Base-by-base conservation (phyloP, 64 coral and sea anemone genomes). In the Montipora capricornis region DNA sequence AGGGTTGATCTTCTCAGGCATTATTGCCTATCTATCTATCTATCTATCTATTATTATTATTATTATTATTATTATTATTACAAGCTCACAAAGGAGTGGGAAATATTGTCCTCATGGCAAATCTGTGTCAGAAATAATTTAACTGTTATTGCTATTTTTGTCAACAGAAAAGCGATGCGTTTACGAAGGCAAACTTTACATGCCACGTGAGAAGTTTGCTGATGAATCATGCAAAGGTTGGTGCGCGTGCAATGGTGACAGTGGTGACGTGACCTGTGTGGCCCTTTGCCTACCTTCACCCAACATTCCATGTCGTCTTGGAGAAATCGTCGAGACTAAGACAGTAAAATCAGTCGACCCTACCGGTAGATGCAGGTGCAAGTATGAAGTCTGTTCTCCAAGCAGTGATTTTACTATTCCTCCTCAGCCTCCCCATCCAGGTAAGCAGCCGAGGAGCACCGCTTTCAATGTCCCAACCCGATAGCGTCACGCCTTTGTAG, bases 341-440 rank as follows among this genome's bases (percentile, higher is more conserved):
- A 20, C 47, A 11, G 64, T 20, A 6, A 59, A 59, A 14, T 20
- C 82, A n/a, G 82, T 16, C 20, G 82, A 86, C 47, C 62, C 62
- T 9, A 73, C 66, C 16, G 66, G 66, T 4, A 86, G 82, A 20
- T 86, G 82, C 10, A 86, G 2, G 8, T 86, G 82, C 82, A 71
- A 86, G 47, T 64, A 47, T 3, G 6, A 86, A 19, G 13, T 48
- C 46, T 86, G 82, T 71, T 1, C 60, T 11, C 58, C 58, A 13
- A 9, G 74, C 13, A 9, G 10, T 76, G 26, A 13, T 4, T 46
- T 76, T 10, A 10, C 11, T 44, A 24, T 3, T 44, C 10, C 26
- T 0, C 81, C 60, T 29, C 17, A 22, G 14, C 60, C 60, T 13
- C 81, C 60, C 37, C 29, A 15, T 24, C 81, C 29, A 47, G 60